Evolutionary conservation across 1,140 invertebrate genomes (phyloP), one percentile per base, ranked within the genome.

Genomic region (Cyclargus thomasi): DNA sequence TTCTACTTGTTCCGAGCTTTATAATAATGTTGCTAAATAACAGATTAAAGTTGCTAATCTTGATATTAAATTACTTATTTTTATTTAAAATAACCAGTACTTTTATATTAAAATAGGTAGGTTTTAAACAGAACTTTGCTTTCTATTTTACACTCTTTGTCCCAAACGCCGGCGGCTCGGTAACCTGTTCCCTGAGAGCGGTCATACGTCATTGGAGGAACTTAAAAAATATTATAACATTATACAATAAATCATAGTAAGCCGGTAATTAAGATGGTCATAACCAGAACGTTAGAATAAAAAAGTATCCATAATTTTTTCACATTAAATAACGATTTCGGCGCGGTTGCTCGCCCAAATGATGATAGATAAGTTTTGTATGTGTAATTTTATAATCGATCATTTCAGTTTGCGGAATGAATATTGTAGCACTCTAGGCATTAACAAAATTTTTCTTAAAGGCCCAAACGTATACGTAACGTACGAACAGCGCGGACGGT

Each of bases 191-290:
- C 70, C 66, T 73, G 53, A 39, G 39, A 78, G 76, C 74, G 74
- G 83, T 81, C 82, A 82, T 89, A 86, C 85, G 83, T 86, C 83
- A 86, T 83, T 83, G 82, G 75, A 22, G 16, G 64, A 80, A 79
- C 79, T 85, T 74, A 76, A 85, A 82, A 88, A 87, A 86, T 82
- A 89, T 89, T 85, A 84, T 79, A 73, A 76, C 78, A 79, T 87
- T 85, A 83, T 83, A 82, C 80, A 83, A 90, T 90, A 90, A 90
- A 90, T 90, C 87, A 90, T 88, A 88, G 82, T 86, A 82, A 86
- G 83, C 86, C 79, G 73, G 85, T 90, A 90, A 90, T 88, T 88
- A 88, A 87, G 82, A 85, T 81, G 83, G 84, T 86, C 82, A 83
- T 82, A 86, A 85, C 82, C 85, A 81, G 79, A 86, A 86, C 81